These are phyloP conservation scores for Hemithea aestivaria DNA, from an alignment of 2,888 invertebrate species.

Conservation along the genomic window DNA sequence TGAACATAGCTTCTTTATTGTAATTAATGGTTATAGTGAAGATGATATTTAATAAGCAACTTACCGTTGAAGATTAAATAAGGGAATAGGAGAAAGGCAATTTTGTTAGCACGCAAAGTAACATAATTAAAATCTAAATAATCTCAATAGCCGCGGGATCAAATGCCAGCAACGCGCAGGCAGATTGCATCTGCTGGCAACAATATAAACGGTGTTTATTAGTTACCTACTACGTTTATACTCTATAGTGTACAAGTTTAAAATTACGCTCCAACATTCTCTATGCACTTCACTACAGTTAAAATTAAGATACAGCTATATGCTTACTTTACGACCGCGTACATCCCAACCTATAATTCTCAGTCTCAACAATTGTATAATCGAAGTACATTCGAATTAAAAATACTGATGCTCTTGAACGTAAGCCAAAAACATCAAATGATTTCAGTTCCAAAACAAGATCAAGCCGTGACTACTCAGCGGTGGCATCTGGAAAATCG, in stretches of 20 bases:
- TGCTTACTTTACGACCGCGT: conserved; percentile 12
- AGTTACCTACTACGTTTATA: conserved; percentile 24
- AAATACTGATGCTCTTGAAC: conserved; percentile 56
- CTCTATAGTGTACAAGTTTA: too few relatives aligned
- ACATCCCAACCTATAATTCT: conserved; percentile 8
- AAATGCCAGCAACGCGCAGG: conserved; percentile 49
- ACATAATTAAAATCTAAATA: conserved; percentile 36
- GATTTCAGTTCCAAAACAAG: conserved; percentile 57
- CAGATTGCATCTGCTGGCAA: conserved; percentile 54
- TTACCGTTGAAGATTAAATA: background rate
- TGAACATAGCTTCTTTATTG: too few relatives aligned
- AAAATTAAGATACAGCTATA: conserved; percentile 3
- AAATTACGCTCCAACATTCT: too few relatives aligned
- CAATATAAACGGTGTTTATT: conserved; percentile 44
- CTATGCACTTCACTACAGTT: conserved; percentile 10
- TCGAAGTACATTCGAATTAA: conserved; percentile 50
- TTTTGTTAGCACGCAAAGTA: conserved; percentile 1
- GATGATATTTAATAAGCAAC: background rate
- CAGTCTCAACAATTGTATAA: conserved; percentile 34
- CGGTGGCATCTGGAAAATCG: conserved; percentile 51
- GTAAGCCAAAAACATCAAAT: conserved; percentile 61
- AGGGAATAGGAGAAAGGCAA: conserved; percentile 2
- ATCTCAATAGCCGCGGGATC: conserved; percentile 45
- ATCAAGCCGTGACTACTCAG: conserved; percentile 45
- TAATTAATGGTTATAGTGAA: background rate